Evolutionary conservation across 2,113 vertebrate genomes (phyloP).

Genomic region (Sclerurus mexicanus): DNA sequence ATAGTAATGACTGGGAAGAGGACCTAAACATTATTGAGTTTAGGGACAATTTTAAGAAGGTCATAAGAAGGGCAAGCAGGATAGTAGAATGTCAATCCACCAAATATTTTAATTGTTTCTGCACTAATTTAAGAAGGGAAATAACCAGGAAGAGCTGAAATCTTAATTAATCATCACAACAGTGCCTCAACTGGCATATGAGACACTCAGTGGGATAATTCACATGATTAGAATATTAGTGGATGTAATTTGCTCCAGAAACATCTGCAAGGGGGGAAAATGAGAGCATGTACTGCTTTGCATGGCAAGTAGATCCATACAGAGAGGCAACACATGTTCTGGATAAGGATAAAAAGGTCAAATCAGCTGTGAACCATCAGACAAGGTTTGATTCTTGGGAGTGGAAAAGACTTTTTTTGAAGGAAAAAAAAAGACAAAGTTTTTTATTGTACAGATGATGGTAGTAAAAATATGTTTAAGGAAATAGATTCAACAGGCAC

Average conservation of each 20-base stretch:
- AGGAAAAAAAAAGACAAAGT: background rate
- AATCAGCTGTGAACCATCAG: background rate
- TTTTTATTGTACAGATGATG: background rate
- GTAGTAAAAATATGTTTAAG: background rate
- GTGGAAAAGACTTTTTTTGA: background rate
- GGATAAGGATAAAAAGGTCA: background rate
- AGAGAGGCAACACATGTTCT: background rate
- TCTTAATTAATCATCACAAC: conserved; percentile 32
- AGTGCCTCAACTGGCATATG: background rate
- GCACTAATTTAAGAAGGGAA: background rate
- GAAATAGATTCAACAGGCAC: background rate
- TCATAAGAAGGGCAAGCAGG: background rate
- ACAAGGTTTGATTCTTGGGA: background rate
- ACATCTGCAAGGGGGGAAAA: background rate
- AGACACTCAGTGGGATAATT: conserved; percentile 18
- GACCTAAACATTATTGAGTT: background rate
- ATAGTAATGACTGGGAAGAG: background rate
- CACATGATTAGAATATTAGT: conserved; percentile 26
- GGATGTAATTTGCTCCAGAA: background rate
- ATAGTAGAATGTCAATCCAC: background rate
- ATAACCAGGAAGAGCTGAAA: conserved; percentile 39
- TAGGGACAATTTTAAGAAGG: background rate
- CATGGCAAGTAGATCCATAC: background rate
- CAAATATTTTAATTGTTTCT: conserved; percentile 9
- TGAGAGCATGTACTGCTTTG: background rate